Conservation (phyloP, 2,888 invertebrate species). For the Xestia xanthographa region DNA sequence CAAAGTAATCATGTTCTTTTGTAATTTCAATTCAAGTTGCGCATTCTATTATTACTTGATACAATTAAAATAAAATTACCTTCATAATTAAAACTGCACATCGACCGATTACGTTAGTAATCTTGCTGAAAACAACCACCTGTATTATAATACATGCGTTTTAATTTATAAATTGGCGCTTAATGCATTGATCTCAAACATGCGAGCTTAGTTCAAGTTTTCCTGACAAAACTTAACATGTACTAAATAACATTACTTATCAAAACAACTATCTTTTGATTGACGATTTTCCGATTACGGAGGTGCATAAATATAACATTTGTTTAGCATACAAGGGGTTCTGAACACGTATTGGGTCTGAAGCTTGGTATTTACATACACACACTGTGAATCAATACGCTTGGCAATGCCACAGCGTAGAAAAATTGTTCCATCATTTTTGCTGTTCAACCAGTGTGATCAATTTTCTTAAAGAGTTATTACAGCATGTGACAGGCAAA, state of each 20-base stretch:
- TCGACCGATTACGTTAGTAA: conserved; percentile 12
- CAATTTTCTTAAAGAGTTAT: background rate
- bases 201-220: conserved; percentile 68
- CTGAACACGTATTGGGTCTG: conserved; percentile 74
- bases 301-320: conserved; percentile 84
- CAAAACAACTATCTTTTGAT: conserved; percentile 80
- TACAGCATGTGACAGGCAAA: conserved; percentile 51
- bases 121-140: conserved; percentile 22
- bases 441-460: conserved; percentile 19
- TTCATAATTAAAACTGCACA: conserved; percentile 34
- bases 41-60: conserved; percentile 7
- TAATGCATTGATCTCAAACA: conserved; percentile 67
- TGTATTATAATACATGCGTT: conserved; percentile 55
- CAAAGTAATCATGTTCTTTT: conserved; percentile 4
- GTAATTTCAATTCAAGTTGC: conserved; percentile 13
- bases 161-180: conserved; percentile 57
- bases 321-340: conserved; percentile 80
- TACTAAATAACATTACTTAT: conserved; percentile 65
- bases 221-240: conserved; percentile 53
- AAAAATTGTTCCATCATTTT: background rate
- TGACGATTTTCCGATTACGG: conserved; percentile 82
- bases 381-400: conserved; percentile 54
- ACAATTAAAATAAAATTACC: conserved; percentile 39
- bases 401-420: conserved; percentile 45
- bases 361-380: conserved; percentile 57